These are phyloP conservation scores for Nephrotoma guestfalica DNA, from an alignment of 2,888 invertebrate species.

Conservation along the genomic window DNA sequence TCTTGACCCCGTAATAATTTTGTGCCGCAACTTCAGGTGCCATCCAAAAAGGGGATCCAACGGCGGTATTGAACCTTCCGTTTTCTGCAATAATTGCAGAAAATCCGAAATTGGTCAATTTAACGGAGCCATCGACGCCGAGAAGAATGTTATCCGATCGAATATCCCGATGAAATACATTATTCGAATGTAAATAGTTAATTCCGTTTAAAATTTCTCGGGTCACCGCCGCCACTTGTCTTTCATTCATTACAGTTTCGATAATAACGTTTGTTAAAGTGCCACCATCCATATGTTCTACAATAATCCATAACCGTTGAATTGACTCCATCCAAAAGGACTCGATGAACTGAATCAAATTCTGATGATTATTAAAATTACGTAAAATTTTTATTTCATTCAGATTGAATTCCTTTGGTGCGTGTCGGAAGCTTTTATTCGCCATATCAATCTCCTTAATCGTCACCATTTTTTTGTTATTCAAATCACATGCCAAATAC, in stretches of 20 bases:
- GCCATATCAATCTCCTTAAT: conserved; percentile 92
- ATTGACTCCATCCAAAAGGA: conserved; percentile 77
- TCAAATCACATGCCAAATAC: conserved; percentile 67
- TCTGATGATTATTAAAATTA: conserved; percentile 74
- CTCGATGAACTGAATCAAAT: conserved; percentile 89
- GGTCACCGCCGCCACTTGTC: conserved; percentile 91
- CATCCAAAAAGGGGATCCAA: conserved; percentile 99
- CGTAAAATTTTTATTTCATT: conserved; percentile 89
- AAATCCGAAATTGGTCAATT: conserved; percentile 95
- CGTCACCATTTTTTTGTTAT: conserved; percentile 65
- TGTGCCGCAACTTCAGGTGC: conserved; percentile 88
- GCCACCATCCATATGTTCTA: conserved; percentile 91
- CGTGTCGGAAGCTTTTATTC: conserved; percentile 47
- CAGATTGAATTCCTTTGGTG: conserved; percentile 87
- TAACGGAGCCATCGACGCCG: conserved; percentile 83
- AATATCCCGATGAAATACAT: conserved; percentile 88
- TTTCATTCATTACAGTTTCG: conserved; percentile 92
- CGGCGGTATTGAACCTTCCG: conserved; percentile 92
- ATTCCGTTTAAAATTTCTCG: conserved; percentile 79
- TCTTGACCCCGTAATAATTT: conserved; percentile 86
- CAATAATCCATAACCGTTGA: conserved; percentile 90
- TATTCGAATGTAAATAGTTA: conserved; percentile 74
- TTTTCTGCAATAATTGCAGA: conserved; percentile 93
- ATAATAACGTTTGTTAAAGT: conserved; percentile 94
- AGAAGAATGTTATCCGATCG: conserved; percentile 94